These are phyloP conservation scores for Tragelaphus imberbis DNA, from an alignment of 2,113 vertebrate species.

Conservation along the genomic window DNA sequence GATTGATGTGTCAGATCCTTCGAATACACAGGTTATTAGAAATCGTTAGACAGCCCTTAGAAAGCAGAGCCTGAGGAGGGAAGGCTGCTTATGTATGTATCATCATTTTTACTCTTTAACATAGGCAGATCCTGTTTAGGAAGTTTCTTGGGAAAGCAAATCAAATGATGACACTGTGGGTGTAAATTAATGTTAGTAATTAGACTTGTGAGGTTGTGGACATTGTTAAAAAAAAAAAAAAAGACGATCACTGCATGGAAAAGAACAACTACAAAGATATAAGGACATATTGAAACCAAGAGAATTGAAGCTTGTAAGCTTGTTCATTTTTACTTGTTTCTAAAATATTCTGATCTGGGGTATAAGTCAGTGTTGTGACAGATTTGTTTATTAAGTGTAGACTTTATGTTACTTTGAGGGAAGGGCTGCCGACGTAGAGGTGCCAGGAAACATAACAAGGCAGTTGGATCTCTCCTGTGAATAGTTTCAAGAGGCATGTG, in stretches of 20 bases:
- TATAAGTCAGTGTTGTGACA: not conserved
- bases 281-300: not conserved
- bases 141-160: not conserved
- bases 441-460: not conserved
- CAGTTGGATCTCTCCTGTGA: not conserved
- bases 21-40: not conserved
- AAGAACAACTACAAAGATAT: not conserved
- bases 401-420: not conserved
- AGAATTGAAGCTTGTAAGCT: not conserved
- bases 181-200: slow-evolving; percentile 40
- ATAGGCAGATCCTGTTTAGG: not conserved
- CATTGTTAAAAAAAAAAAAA: not conserved
- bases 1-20: not conserved
- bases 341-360: not conserved
- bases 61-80: not conserved
- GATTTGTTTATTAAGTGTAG: not conserved
- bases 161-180: not conserved
- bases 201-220: not conserved
- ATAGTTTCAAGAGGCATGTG: not conserved
- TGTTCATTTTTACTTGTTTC: not conserved
- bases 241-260: not conserved
- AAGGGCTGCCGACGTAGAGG: not conserved
- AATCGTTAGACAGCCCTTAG: not conserved
- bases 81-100: not conserved
- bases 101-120: not conserved